Percentiles rank a stretch among this genome's conserved stretches.
Conservation (phyloP, 2,888 invertebrate genomes). For the Agrochola circellaris region DNA sequence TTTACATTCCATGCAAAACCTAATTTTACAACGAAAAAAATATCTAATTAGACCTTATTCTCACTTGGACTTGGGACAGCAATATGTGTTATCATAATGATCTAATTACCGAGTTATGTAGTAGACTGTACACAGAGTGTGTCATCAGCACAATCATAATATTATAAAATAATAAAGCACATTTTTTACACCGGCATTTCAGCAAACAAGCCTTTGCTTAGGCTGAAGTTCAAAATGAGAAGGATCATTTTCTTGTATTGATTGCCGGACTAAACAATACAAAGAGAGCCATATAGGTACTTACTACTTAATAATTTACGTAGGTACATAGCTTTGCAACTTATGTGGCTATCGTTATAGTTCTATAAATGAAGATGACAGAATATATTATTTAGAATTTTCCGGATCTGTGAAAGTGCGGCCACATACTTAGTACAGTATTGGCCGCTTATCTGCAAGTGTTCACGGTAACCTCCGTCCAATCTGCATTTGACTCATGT, state of each 20-base stretch:
- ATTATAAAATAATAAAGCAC: slow-evolving; percentile 4
- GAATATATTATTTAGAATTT: slow-evolving; percentile 18
- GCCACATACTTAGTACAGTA: background rate
- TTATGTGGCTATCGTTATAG: background rate
- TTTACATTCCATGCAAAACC: background rate
- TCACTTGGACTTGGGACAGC: slow-evolving; percentile 6
- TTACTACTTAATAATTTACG: background rate
- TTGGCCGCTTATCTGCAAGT: slow-evolving; percentile 39
- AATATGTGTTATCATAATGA: slow-evolving; percentile 38
- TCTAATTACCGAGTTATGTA: slow-evolving; percentile 34
- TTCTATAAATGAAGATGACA: slow-evolving; percentile 13
- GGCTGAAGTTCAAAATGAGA: background rate
- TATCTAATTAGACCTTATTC: background rate
- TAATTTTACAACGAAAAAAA: background rate
- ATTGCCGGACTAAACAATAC: background rate
- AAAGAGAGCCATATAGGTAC: background rate
- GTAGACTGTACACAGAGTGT: slow-evolving; percentile 8
- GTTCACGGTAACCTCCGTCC: slow-evolving; percentile 14
- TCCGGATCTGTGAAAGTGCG: background rate
- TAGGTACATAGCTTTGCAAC: background rate
- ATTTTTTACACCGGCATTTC: background rate
- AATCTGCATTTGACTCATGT: slow-evolving; percentile 57
- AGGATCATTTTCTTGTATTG: background rate
- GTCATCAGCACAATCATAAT: background rate
- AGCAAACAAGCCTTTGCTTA: background rate